A percentile compares a stretch with the other conserved stretches of the same genome.
phyloP scores from a whole-genome alignment of 30 jellyfish, hydroid and myxozoan genomes.

The Cassiopea andromeda region DNA sequence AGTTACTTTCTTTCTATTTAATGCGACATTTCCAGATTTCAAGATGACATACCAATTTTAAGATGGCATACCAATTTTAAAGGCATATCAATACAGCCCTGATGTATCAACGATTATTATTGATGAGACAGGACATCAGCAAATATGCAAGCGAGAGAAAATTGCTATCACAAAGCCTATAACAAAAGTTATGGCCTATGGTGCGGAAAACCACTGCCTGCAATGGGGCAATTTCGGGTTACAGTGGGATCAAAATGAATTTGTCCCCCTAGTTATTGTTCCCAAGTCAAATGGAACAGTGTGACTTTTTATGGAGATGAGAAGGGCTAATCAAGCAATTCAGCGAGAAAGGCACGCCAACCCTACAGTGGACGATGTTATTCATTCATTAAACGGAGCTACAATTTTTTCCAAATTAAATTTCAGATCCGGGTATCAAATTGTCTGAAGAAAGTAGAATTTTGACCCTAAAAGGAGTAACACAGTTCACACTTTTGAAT shows the following conservation, averaged over 20 bases:
- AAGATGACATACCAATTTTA: too few species aligned
- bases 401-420: constrained; percentile 27
- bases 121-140: neutral
- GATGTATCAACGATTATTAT: neutral
- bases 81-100: neutral
- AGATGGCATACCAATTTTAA: too few species aligned
- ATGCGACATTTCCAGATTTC: too few species aligned
- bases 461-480: constrained; percentile 23
- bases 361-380: constrained; percentile 35
- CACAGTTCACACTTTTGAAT: constrained; percentile 17
- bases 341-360: constrained; percentile 36
- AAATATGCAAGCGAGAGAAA: neutral
- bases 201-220: constrained; percentile 19
- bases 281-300: constrained; percentile 13
- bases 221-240: neutral
- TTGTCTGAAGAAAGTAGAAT: constrained; percentile 30
- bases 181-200: constrained; percentile 14
- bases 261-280: constrained; percentile 36
- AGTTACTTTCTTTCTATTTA: too few species aligned
- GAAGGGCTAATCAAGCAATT: constrained; percentile 23
- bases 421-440: constrained; percentile 27
- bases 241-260: neutral
- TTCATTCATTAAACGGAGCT: constrained; percentile 47
- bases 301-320: constrained; percentile 16
- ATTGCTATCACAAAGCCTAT: constrained; percentile 10